These are phyloP conservation scores for Liopterus haemorrhoidalis DNA, from an alignment of 2,888 invertebrate species.

Conservation along the genomic window DNA sequence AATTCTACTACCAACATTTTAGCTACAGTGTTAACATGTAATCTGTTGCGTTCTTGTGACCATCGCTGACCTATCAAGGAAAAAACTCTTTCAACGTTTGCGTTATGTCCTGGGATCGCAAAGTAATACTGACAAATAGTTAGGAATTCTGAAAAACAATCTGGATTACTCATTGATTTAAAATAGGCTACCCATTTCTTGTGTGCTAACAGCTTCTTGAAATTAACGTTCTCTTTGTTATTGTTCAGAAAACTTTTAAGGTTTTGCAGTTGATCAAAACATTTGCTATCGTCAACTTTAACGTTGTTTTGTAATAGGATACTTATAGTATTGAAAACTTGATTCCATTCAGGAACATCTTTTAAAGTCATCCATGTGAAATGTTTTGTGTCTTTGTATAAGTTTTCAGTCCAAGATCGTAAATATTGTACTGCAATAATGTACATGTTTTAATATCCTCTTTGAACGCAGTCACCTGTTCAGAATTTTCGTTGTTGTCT, in stretches of 20 bases:
- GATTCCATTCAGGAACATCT: conserved; percentile 22
- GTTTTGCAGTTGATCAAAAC: conserved; percentile 23
- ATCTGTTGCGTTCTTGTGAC: conserved; percentile 15
- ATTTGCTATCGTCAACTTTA: conserved; percentile 24
- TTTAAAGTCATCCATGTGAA: conserved; percentile 24
- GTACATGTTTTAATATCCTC: conserved; percentile 25
- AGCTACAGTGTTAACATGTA: conserved; percentile 18
- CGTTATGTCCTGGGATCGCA: conserved; percentile 17
- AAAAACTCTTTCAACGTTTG: conserved; percentile 17
- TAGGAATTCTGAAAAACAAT: conserved; percentile 14
- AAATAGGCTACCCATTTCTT: conserved; percentile 20
- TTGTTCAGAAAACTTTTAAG: conserved; percentile 19
- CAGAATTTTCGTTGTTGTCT: conserved; percentile 17
- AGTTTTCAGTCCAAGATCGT: conserved; percentile 22
- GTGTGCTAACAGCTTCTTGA: conserved; percentile 21
- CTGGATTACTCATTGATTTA: conserved; percentile 16
- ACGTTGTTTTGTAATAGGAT: conserved; percentile 22
- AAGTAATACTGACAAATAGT: too few species aligned
- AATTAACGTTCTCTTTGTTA: conserved; percentile 16
- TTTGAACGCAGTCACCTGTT: conserved; percentile 23
- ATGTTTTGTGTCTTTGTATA: conserved; percentile 21
- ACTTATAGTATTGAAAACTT: conserved; percentile 22
- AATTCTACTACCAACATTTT: conserved; percentile 17
- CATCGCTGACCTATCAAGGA: conserved; percentile 16
- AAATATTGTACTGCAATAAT: conserved; percentile 25